These are phyloP conservation scores for Anguilla anguilla DNA, from an alignment of 2,797 vertebrate genomes.

Conservation along the genomic window DNA sequence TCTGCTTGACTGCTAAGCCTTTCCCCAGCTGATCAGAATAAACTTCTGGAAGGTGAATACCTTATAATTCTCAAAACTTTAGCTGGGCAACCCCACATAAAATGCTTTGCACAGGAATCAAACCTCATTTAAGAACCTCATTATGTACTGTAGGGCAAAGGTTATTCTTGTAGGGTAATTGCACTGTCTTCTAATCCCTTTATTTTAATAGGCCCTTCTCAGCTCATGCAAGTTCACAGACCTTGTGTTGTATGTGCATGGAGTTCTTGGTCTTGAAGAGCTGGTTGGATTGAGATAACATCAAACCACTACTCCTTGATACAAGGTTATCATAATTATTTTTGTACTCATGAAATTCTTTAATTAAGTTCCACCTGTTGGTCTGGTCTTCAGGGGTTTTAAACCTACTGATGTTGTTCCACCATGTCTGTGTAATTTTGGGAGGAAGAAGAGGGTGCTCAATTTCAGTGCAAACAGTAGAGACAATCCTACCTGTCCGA, in stretches of 20 bases:
- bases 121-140: not conserved
- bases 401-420: not conserved
- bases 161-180: not conserved
- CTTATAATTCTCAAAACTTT: not conserved
- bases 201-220: not conserved
- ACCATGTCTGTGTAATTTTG: constrained; percentile 6
- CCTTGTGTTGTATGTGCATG: not conserved
- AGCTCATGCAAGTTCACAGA: not conserved
- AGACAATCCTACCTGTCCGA: constrained; percentile 20
- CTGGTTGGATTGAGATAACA: not conserved
- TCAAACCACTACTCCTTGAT: constrained; percentile 24
- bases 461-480: not conserved
- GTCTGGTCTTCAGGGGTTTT: not conserved
- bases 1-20: not conserved
- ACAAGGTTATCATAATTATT: constrained; percentile 30
- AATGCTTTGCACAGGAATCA: not conserved
- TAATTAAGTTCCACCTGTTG: constrained; percentile 7
- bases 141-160: not conserved
- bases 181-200: constrained; percentile 7
- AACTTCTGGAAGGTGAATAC: not conserved
- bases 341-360: constrained; percentile 33
- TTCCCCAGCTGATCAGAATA: constrained; percentile 10
- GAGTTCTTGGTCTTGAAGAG: constrained; percentile 29
- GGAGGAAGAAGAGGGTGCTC: not conserved
- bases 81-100: not conserved